Evolutionary conservation across 1,140 invertebrate species (phyloP).

Genomic region (Pseudomyrmex sp.): DNA sequence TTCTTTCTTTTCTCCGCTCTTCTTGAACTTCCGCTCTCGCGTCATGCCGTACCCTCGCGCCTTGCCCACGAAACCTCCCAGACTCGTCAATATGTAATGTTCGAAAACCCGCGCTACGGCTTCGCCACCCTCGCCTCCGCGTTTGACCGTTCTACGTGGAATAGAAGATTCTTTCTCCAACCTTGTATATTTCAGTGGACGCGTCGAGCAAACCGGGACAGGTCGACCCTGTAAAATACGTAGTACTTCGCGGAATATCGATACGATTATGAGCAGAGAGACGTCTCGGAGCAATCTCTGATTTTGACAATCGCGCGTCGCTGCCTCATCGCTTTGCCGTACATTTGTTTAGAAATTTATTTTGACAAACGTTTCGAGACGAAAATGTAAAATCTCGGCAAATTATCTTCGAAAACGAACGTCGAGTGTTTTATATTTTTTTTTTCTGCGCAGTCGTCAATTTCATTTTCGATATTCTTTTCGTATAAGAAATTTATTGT

Average conservation of each 20-base stretch:
- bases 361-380: background rate
- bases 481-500: background rate
- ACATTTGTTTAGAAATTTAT: no score
- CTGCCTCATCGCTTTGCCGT: background rate
- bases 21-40: constrained; percentile 41
- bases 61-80: constrained; percentile 58
- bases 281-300: background rate
- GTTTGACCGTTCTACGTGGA: constrained; percentile 67
- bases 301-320: background rate
- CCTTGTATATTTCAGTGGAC: constrained; percentile 69
- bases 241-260: constrained; percentile 16
- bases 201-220: constrained; percentile 20
- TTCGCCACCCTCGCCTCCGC: constrained; percentile 30
- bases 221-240: constrained; percentile 45
- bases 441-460: background rate
- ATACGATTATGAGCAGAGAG: constrained; percentile 33
- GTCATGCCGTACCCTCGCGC: constrained; percentile 24
- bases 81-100: constrained; percentile 81
- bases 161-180: constrained; percentile 67
- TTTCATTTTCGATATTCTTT: constrained; percentile 1
- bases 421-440: background rate
- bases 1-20: constrained; percentile 26
- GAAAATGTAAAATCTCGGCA: background rate
- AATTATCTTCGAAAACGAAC: no score
- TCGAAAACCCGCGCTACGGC: constrained; percentile 52